A percentile compares a stretch with the other conserved stretches of the same genome.
These are phyloP conservation scores for Plectropomus leopardus DNA, from an alignment of 2,113 vertebrate genomes.

Conservation along the genomic window DNA sequence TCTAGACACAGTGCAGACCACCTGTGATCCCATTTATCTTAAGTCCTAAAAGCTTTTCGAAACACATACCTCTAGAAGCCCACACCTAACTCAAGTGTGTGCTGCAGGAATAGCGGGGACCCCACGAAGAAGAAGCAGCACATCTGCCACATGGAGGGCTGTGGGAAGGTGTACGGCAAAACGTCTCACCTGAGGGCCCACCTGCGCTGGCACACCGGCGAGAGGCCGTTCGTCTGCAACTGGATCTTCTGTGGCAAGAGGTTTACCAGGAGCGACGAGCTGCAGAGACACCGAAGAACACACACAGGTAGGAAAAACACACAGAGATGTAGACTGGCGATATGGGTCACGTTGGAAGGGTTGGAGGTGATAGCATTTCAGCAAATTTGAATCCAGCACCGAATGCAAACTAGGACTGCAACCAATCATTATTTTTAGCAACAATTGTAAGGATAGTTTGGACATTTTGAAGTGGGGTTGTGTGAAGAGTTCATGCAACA, in stretches of 20 bases:
- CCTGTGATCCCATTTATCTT: constrained; percentile 1
- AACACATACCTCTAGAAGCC: background rate
- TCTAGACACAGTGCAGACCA: background rate
- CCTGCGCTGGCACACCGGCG: constrained; percentile 98
- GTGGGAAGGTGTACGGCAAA: constrained; percentile 98
- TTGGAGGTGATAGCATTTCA: background rate
- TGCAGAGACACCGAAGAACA: constrained; percentile 97
- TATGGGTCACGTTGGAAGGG: background rate
- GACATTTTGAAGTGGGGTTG: too few relatives aligned
- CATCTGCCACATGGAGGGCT: constrained; percentile 99
- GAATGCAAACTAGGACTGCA: background rate
- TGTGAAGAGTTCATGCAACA: too few relatives aligned
- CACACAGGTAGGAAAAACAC: constrained; percentile 89
- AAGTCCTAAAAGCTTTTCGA: background rate
- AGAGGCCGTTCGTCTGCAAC: constrained; percentile 98
- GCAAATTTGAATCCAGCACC: background rate
- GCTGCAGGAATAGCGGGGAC: constrained; percentile 91
- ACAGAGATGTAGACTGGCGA: background rate
- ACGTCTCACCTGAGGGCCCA: constrained; percentile 98
- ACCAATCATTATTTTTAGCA: background rate
- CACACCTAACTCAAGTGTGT: constrained; percentile 4
- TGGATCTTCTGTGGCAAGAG: constrained; percentile 99
- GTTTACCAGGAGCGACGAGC: constrained; percentile 97
- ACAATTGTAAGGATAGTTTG: background rate
- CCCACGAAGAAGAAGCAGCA: constrained; percentile 99